phyloP scores from a whole-genome alignment of 2,888 invertebrate species.

The Ganaspis brasiliensis region DNA sequence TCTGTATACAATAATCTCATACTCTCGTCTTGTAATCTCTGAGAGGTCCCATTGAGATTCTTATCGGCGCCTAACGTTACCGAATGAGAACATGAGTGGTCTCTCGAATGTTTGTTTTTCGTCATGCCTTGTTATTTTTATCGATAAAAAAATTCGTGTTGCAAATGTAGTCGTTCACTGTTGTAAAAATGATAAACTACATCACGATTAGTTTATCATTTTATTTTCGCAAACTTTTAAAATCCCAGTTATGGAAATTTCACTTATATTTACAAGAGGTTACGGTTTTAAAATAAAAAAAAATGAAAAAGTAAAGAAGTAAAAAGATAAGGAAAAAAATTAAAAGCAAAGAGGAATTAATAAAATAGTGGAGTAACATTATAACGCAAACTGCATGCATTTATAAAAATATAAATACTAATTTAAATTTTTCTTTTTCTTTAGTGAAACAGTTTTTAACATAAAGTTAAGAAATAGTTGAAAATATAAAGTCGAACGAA shows the following conservation, averaged over 20 bases:
- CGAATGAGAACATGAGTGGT: constrained; percentile 25
- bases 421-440: too few relatives aligned
- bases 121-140: constrained; percentile 39
- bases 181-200: background rate
- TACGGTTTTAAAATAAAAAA: too few relatives aligned
- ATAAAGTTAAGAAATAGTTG: too few relatives aligned
- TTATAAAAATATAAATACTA: too few relatives aligned
- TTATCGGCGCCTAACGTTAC: constrained; percentile 62
- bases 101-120: constrained; percentile 41
- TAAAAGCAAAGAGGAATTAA: too few relatives aligned
- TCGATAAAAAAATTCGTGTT: constrained; percentile 10
- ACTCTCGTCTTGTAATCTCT: constrained; percentile 66
- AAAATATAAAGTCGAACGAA: too few relatives aligned
- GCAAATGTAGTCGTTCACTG: background rate
- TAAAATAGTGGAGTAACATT: too few relatives aligned
- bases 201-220: constrained; percentile 10
- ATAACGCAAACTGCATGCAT: too few relatives aligned
- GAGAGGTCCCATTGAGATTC: constrained; percentile 70
- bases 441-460: too few relatives aligned
- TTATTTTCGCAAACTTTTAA: constrained; percentile 1
- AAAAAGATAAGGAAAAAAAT: too few relatives aligned
- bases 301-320: too few relatives aligned
- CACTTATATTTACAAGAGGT: background rate
- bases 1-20: constrained; percentile 66
- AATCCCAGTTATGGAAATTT: background rate